Base-by-base conservation (phyloP, 2,797 vertebrate genomes). In the Oceanodroma leucorhoa region DNA sequence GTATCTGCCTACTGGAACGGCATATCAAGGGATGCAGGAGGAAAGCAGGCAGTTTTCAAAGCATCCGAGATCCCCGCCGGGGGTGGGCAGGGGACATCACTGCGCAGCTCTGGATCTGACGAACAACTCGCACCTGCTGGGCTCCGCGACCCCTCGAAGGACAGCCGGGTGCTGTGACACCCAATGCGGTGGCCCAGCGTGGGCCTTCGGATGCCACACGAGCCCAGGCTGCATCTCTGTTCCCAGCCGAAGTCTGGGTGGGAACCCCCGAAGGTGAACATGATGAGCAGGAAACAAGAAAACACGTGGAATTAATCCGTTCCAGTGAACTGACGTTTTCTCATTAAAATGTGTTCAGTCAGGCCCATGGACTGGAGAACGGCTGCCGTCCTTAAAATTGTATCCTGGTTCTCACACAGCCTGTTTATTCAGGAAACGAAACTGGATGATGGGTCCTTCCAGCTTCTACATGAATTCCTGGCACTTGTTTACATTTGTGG, bases 61-160 rank as follows among this genome's bases (percentile, higher is more conserved):
- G 13, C 3, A 1, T 26, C 23, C 50, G 11, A 8, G 41, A 43
- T 43, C 41, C 53, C 32, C 62, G 30, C 23, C 32, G 70, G 27
- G 30, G 19, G 11, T 5, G 11, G 27, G 21, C 34, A 83, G 51
- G 18, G 29, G 11, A 21, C 45, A 29, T 34, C n/a, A 16, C 0
- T 0, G 0, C 3, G 13, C 27, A 34, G 29, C 46, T 55, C 51
- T 23, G 51, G 30, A 54, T 21, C 26, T 22, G 26, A 11, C 7
- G 32, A 13, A 26, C 16, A 7, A 7, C 18, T 13, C 0, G 0
- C 7, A 24, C 8, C 1, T 6, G 3, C 45, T 30, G 67, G 41
- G 27, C 14, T 27, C 58, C 0, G 0, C 6, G 26, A 43, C 17
- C 17, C 41, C 45, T 40, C 0, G 0, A n/a, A 36, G 10, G 24